Percentiles rank a stretch among this genome's conserved stretches.
Evolutionary conservation across 2,888 invertebrate genomes (phyloP).

Genomic region (Candidula unifasciata): DNA sequence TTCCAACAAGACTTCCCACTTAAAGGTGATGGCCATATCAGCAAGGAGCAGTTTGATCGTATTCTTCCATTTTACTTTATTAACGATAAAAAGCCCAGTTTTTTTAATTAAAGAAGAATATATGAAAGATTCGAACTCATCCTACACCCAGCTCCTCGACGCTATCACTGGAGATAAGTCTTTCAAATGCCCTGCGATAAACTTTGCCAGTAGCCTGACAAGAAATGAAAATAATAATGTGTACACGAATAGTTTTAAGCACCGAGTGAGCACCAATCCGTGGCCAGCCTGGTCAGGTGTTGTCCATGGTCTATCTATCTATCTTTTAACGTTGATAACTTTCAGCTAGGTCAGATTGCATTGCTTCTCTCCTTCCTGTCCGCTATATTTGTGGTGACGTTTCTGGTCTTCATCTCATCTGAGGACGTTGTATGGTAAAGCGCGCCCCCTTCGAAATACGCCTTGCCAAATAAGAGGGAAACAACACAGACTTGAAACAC

Average conservation of each 20-base stretch:
- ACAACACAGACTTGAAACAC: too few relatives aligned
- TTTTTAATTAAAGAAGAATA: slow-evolving; percentile 92
- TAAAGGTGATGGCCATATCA: slow-evolving; percentile 50
- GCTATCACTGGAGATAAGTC: slow-evolving; percentile 95
- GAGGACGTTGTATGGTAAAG: too few relatives aligned
- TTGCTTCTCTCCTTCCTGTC: too few relatives aligned
- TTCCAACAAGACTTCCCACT: slow-evolving; percentile 83
- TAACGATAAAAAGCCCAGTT: slow-evolving; percentile 71
- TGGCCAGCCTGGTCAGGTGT: slow-evolving; percentile 75
- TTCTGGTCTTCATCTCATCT: too few relatives aligned
- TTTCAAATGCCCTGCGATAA: slow-evolving; percentile 94
- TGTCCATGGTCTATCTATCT: too few relatives aligned
- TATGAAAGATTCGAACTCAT: slow-evolving; percentile 79
- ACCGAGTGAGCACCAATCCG: slow-evolving; percentile 64
- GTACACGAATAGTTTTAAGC: slow-evolving; percentile 69
- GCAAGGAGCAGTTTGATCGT: slow-evolving; percentile 51
- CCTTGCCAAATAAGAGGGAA: too few relatives aligned
- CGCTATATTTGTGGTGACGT: too few relatives aligned
- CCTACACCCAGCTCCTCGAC: slow-evolving; percentile 91
- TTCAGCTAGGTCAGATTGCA: too few relatives aligned
- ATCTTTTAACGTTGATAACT: too few relatives aligned
- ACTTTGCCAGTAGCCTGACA: slow-evolving; percentile 84
- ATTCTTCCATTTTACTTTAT: neutral
- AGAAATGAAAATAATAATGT: slow-evolving; percentile 41
- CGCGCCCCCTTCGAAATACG: too few relatives aligned